Evolutionary conservation across 2,888 invertebrate species (phyloP).

Genomic region (Molorchus minor): DNA sequence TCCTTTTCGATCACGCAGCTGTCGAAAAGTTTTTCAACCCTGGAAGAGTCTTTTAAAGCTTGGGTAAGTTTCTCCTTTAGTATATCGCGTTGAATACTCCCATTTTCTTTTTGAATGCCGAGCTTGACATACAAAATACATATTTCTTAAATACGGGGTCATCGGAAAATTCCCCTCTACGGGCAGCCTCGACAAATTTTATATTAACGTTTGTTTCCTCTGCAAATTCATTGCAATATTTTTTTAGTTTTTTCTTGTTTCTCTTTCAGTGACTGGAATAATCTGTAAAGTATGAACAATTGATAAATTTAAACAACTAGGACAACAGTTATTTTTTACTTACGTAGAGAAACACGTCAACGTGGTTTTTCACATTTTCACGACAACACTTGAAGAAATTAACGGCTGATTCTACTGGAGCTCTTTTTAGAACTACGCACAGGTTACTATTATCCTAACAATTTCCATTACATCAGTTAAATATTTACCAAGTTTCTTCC

Average conservation of each 20-base stretch:
- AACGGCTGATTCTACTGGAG: conserved; percentile 39
- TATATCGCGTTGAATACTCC: conserved; percentile 36
- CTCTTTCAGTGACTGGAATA: conserved; percentile 14
- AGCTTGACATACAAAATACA: conserved; percentile 36
- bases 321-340: background rate
- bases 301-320: background rate
- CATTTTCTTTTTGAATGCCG: conserved; percentile 38
- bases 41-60: conserved; percentile 10
- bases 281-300: background rate
- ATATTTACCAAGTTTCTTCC: conserved; percentile 12
- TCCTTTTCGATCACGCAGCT: conserved; percentile 22
- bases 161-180: conserved; percentile 5
- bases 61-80: conserved; percentile 12
- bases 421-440: conserved; percentile 33
- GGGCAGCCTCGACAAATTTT: background rate
- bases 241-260: conserved; percentile 22
- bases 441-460: conserved; percentile 33
- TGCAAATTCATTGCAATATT: background rate
- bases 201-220: background rate
- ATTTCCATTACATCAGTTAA: conserved; percentile 17
- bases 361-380: background rate
- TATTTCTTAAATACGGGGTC: background rate
- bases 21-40: conserved; percentile 18
- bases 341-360: background rate
- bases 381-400: conserved; percentile 27